Base-by-base conservation (phyloP, 1,140 invertebrate genomes). In the Drosophila obscura region DNA sequence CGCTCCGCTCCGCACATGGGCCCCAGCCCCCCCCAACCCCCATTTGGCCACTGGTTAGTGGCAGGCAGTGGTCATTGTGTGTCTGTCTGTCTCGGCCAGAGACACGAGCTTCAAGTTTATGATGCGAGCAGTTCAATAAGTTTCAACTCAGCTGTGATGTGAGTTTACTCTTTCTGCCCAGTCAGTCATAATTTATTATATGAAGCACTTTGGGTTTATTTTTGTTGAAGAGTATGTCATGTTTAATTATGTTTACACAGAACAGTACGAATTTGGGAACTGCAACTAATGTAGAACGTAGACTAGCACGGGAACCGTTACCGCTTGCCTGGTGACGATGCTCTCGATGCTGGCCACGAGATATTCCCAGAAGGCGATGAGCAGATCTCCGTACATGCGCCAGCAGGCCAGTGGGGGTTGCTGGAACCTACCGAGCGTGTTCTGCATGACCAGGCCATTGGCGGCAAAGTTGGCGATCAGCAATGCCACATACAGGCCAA, bases 371-470 rank as follows among this genome's bases (percentile, higher is more conserved):
- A 76, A 56, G 13, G 73, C 28, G 2, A 26, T 19, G 8, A 45
- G 56, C 45, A 76, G 44, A 2, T 68, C 19, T 45, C 51, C 13
- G 31, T 76, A 76, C 63, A 76, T 68, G 19, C 5, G 7, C 73
- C 63, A 76, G 1, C 72, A 56, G 24, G 26, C 39, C 0, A 24
- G 41, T 1, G 51, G 73, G 44, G 44, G 68, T 39, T 76, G 62
- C 11, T 67, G 26, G 35, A 76, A 76, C 11, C 44, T 58, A 2
- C 22, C 8, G 16, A 68, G 13, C 4, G 64, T 24, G 16, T 76
- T n/a, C 39, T 76, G 73, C 2, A 76, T 19, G 8, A 61, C 73
- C 13, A 76, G 5, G 1, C 43, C 63, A 41, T 76, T 76, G 43
- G 24, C 50, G 16, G 53, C 8, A 2, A 76, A 13, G 46, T 76